Conservation (phyloP, 2,797 vertebrate genomes). For the Myotis findleyi region DNA sequence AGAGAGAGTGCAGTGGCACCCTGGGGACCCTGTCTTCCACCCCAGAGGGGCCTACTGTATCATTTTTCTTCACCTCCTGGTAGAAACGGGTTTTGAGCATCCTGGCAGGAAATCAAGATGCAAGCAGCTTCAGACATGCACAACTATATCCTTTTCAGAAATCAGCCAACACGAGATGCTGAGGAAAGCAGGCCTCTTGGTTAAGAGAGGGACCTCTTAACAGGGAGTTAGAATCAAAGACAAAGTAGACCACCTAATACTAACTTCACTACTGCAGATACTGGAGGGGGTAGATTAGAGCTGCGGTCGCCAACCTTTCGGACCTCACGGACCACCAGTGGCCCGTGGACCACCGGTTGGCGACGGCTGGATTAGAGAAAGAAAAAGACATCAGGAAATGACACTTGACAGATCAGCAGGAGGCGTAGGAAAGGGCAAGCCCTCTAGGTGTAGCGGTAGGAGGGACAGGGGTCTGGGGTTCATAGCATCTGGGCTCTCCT, state of each 20-base stretch:
- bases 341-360: no score
- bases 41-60: constrained; percentile 69
- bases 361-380: not conserved
- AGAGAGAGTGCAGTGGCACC: constrained; percentile 55
- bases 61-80: constrained; percentile 81
- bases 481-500: not conserved
- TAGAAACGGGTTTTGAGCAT: constrained; percentile 83
- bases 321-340: no score
- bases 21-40: constrained; percentile 59
- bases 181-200: not conserved
- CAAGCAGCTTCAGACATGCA: constrained; percentile 31
- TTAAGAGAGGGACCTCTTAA: not conserved
- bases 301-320: no score
- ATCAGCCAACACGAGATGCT: not conserved
- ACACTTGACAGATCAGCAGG: not conserved
- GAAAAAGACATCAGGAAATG: not conserved
- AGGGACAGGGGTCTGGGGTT: not conserved
- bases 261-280: not conserved
- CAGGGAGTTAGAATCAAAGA: not conserved
- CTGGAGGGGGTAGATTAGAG: not conserved
- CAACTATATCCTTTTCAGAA: not conserved
- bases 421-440: not conserved
- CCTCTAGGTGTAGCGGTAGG: not conserved
- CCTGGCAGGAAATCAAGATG: constrained; percentile 82
- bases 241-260: not conserved